phyloP scores from a whole-genome alignment of 2,113 vertebrate genomes.

The Semicossyphus pulcher region DNA sequence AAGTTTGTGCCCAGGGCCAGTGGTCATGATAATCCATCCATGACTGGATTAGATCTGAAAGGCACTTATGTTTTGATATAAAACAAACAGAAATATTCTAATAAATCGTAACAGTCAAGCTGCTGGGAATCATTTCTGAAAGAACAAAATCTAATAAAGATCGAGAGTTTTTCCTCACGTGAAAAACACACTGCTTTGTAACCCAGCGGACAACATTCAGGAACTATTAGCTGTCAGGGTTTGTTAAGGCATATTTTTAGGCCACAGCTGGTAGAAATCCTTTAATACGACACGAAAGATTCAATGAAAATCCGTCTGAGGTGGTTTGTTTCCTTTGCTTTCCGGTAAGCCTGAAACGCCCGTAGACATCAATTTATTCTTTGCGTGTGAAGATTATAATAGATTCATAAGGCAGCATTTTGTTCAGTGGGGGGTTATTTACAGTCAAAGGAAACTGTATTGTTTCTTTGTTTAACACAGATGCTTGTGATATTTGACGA shows the following conservation, averaged over 20 bases:
- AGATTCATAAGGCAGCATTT: conserved; percentile 37
- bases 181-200: neutral
- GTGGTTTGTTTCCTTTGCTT: conserved; percentile 53
- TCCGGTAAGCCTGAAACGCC: conserved; percentile 24
- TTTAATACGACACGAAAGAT: conserved; percentile 48
- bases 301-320: conserved; percentile 38
- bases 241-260: conserved; percentile 15
- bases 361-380: conserved; percentile 29
- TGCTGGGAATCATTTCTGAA: neutral
- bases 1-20: too few relatives aligned
- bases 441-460: conserved; percentile 15
- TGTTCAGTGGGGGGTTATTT: conserved; percentile 20
- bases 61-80: too few relatives aligned
- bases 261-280: conserved; percentile 41
- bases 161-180: neutral
- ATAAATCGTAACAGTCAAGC: neutral
- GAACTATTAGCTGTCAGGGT: neutral
- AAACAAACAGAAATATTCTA: too few relatives aligned
- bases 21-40: too few relatives aligned
- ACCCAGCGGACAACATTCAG: neutral
- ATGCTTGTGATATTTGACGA: conserved; percentile 44
- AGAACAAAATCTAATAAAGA: neutral
- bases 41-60: neutral
- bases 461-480: conserved; percentile 26
- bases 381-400: conserved; percentile 28